phyloP scores from a whole-genome alignment of 2,797 vertebrate species.

The Crocodylus rhombifer region DNA sequence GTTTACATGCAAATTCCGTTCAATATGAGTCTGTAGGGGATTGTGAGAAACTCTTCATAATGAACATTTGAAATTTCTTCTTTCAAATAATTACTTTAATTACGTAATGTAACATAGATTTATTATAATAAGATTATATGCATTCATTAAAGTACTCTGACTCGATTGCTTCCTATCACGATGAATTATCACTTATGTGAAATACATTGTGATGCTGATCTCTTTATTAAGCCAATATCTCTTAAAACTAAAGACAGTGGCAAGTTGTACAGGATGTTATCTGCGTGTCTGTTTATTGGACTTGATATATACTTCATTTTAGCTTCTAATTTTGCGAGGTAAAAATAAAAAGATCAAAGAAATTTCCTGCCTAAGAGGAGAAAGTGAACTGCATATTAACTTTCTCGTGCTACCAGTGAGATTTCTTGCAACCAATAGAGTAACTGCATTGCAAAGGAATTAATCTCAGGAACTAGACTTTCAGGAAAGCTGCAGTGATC shows the following conservation, averaged over 20 bases:
- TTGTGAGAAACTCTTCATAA: slow-evolving; percentile 19
- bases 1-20: slow-evolving; percentile 22
- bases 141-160: slow-evolving; percentile 66
- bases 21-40: background rate
- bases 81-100: slow-evolving; percentile 73
- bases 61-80: slow-evolving; percentile 51
- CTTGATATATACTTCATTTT: slow-evolving; percentile 54
- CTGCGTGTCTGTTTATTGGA: slow-evolving; percentile 54
- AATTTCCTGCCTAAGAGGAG: slow-evolving; percentile 19
- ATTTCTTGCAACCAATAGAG: slow-evolving; percentile 33
- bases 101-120: slow-evolving; percentile 59
- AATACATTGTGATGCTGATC: slow-evolving; percentile 61
- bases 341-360: slow-evolving; percentile 57
- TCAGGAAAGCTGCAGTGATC: slow-evolving; percentile 42
- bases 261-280: slow-evolving; percentile 42
- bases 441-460: slow-evolving; percentile 34
- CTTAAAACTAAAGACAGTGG: slow-evolving; percentile 51
- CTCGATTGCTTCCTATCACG: slow-evolving; percentile 63
- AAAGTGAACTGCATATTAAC: slow-evolving; percentile 46
- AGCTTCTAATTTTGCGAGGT: slow-evolving; percentile 49
- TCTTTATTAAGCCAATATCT: slow-evolving; percentile 70
- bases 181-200: slow-evolving; percentile 52
- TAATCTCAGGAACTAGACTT: slow-evolving; percentile 42
- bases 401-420: background rate
- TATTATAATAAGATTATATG: slow-evolving; percentile 42